These are phyloP conservation scores for Dysdera silvatica DNA, from an alignment of 1,140 invertebrate species.

Conservation along the genomic window DNA sequence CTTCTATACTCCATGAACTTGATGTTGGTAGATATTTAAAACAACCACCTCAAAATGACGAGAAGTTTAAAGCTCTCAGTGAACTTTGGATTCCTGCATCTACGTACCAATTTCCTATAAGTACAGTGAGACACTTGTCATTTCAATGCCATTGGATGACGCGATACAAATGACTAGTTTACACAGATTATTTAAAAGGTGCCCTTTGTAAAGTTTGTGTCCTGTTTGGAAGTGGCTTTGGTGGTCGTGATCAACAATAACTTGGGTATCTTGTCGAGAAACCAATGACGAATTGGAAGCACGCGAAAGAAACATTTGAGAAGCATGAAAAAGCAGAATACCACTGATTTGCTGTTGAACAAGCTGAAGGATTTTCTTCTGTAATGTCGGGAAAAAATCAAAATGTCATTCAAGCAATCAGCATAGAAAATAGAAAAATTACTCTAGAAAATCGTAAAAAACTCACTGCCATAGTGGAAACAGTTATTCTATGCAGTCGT, in stretches of 20 bases:
- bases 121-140: neutral
- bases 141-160: neutral
- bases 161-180: neutral
- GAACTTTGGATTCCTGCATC: neutral
- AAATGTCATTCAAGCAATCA: neutral
- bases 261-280: neutral
- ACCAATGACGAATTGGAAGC: neutral
- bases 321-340: neutral
- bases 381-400: neutral
- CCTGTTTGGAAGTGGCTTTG: neutral
- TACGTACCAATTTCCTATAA: neutral
- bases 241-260: too few species aligned
- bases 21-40: neutral
- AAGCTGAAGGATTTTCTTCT: neutral
- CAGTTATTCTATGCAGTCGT: neutral
- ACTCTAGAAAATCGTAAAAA: neutral
- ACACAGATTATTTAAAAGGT: neutral
- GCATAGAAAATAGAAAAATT: neutral
- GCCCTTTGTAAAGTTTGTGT: conserved; percentile 2
- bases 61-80: neutral
- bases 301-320: neutral
- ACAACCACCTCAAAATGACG: neutral
- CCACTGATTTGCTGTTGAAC: neutral
- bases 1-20: neutral
- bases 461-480: neutral